Conservation (phyloP, 1,140 invertebrate species). For the Zaprionus kolodkinae region DNA sequence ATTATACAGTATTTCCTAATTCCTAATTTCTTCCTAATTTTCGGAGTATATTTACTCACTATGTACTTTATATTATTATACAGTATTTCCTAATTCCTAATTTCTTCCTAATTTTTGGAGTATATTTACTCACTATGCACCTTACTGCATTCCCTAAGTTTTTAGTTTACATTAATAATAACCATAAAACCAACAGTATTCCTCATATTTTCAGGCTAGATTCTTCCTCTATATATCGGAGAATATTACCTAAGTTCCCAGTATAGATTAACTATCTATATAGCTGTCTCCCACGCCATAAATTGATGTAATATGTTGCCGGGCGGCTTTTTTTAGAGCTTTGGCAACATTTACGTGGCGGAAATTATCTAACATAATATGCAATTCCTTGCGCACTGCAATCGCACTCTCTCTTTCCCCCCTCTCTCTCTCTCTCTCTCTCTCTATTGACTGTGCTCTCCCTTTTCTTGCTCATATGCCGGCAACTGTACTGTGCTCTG, state of each 20-base stretch:
- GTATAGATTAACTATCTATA: background rate
- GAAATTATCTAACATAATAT: constrained; percentile 53
- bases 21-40: too few species aligned
- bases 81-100: too few species aligned
- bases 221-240: background rate
- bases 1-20: too few species aligned
- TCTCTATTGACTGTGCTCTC: constrained; percentile 4
- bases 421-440: background rate
- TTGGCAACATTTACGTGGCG: constrained; percentile 30
- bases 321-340: constrained; percentile 27
- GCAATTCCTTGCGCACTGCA: constrained; percentile 3
- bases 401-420: background rate
- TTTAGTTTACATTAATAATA: background rate
- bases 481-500: constrained; percentile 2
- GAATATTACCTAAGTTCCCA: background rate
- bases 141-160: background rate
- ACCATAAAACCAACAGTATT: background rate
- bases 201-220: background rate
- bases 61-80: too few species aligned
- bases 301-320: constrained; percentile 17
- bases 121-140: too few species aligned
- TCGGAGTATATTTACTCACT: too few species aligned
- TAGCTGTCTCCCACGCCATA: background rate
- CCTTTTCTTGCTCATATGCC: background rate
- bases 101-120: too few species aligned